Conservation (phyloP, 2,888 invertebrate genomes). For the Leptopilina syphax region DNA sequence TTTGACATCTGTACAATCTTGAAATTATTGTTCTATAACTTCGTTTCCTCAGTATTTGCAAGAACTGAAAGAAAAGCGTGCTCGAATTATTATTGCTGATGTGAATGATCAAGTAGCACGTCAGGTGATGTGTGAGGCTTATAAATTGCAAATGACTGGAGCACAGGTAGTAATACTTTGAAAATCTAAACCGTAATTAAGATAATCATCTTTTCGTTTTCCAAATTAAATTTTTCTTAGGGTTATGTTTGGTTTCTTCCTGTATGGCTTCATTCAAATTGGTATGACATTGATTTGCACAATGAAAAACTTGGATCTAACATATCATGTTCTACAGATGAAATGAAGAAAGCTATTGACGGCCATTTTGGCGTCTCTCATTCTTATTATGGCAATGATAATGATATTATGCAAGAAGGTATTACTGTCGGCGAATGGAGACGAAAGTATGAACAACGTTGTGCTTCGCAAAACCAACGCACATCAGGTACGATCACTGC, state of each 20-base stretch:
- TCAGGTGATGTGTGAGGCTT: constrained; percentile 90
- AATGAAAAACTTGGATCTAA: constrained; percentile 74
- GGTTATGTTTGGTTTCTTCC: constrained; percentile 94
- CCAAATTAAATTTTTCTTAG: constrained; percentile 65
- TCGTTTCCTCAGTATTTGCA: constrained; percentile 79
- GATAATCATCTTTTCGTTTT: background rate
- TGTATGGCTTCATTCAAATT: constrained; percentile 82
- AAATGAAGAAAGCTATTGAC: constrained; percentile 84
- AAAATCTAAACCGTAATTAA: background rate
- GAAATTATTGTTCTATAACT: background rate
- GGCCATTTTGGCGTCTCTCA: constrained; percentile 86
- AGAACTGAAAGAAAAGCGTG: constrained; percentile 82
- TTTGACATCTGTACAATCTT: background rate
- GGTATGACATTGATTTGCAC: constrained; percentile 81
- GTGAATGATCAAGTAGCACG: constrained; percentile 86
- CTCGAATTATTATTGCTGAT: constrained; percentile 88
- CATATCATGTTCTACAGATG: constrained; percentile 81
- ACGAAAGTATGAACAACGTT: constrained; percentile 73
- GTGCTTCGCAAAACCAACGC: constrained; percentile 62
- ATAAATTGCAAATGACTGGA: constrained; percentile 83
- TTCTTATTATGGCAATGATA: constrained; percentile 82
- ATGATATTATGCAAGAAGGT: constrained; percentile 82
- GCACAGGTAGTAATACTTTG: constrained; percentile 65
- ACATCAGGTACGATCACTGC: constrained; percentile 64
- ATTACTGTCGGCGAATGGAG: constrained; percentile 83